Conservation (phyloP, 2,888 invertebrate species). For the Abrostola triplasia region DNA sequence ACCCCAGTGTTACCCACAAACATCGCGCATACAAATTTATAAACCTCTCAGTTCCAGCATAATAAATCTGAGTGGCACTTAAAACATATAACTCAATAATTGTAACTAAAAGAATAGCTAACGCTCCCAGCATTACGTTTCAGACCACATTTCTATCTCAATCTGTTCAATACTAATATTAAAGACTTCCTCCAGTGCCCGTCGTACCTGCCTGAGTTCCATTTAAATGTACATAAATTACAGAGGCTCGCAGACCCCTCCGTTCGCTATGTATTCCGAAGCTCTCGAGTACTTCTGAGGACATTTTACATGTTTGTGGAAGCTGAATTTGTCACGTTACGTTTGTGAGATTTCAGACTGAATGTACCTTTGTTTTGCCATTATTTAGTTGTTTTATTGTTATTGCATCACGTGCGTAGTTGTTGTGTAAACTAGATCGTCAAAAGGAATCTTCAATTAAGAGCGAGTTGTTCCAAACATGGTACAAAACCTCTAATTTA, state of each 20-base stretch:
- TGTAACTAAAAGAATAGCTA: conserved; percentile 13
- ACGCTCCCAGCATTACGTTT: conserved; percentile 11
- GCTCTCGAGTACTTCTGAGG: conserved; percentile 17
- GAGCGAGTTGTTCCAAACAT: too few species aligned
- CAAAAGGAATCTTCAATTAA: too few species aligned
- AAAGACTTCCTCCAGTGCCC: conserved; percentile 10
- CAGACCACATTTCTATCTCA: conserved; percentile 24
- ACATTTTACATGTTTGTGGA: conserved; percentile 27
- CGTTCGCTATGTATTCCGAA: conserved; percentile 7
- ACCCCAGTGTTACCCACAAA: too few species aligned
- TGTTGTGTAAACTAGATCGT: too few species aligned
- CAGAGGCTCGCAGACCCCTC: conserved; percentile 20
- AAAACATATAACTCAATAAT: neutral
- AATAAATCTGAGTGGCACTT: neutral
- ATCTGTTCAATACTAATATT: conserved; percentile 30
- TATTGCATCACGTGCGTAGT: too few species aligned
- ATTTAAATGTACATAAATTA: conserved; percentile 59
- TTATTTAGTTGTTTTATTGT: neutral
- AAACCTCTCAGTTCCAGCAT: neutral
- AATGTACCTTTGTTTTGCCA: neutral
- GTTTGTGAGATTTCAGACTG: neutral
- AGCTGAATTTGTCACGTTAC: conserved; percentile 11
- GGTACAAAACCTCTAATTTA: too few species aligned
- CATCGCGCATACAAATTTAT: too few species aligned
- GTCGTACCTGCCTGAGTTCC: conserved; percentile 25